A percentile compares a stretch with the other conserved stretches of the same genome.
Conservation (phyloP, 35 echinoderm and acorn worm species). For the Lytechinus pictus region DNA sequence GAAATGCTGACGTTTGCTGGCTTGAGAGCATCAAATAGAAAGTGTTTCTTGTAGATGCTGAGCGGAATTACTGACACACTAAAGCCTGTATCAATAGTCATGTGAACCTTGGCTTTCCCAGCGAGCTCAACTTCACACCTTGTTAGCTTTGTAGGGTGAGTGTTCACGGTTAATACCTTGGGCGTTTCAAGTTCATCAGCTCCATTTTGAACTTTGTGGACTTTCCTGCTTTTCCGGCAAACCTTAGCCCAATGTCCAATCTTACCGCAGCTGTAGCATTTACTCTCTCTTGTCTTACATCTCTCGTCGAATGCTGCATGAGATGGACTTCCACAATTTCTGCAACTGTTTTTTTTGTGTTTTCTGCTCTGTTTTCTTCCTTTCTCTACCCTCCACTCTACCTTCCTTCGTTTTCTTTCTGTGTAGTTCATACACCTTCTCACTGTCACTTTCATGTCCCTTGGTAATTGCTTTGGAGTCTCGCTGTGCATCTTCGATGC, state of each 20-base stretch:
- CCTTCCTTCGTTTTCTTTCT: background rate
- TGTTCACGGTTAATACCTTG: background rate
- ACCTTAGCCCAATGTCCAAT: slow-evolving; percentile 65
- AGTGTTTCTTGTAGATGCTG: slow-evolving; percentile 57
- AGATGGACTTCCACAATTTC: slow-evolving; percentile 46
- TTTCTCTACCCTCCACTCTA: background rate
- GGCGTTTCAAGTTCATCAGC: background rate
- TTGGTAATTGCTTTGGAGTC: slow-evolving; percentile 43
- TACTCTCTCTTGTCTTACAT: slow-evolving; percentile 48
- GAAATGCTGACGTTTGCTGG: slow-evolving; percentile 22
- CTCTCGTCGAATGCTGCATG: slow-evolving; percentile 54
- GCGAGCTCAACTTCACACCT: slow-evolving; percentile 58
- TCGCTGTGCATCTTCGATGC: slow-evolving; percentile 12
- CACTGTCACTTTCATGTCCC: background rate
- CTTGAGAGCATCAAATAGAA: slow-evolving; percentile 47
- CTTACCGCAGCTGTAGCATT: slow-evolving; percentile 54
- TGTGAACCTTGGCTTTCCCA: too few species aligned
- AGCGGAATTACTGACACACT: slow-evolving; percentile 59
- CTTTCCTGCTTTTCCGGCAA: slow-evolving; percentile 49
- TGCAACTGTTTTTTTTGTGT: background rate
- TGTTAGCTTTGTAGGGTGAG: background rate
- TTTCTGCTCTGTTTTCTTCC: background rate
- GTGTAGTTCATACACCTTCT: background rate
- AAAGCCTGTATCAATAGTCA: too few species aligned
- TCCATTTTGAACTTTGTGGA: background rate